Percentiles rank a stretch among this genome's conserved stretches.
These are phyloP conservation scores for Calosoma granatense DNA, from an alignment of 1,140 invertebrate species.

Conservation along the genomic window DNA sequence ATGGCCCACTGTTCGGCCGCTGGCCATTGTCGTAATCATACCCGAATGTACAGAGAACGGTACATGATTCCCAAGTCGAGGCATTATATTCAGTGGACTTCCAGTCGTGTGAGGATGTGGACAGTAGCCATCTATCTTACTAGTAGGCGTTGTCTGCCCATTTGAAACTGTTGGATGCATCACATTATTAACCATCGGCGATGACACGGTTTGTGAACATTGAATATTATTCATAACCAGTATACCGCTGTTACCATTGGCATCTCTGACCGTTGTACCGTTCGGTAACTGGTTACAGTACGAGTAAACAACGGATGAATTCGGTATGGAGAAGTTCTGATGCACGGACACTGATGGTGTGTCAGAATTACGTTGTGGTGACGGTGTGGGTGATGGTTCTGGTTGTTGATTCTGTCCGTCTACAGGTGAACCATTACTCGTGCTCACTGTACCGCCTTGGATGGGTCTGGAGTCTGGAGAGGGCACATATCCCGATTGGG, in stretches of 20 bases:
- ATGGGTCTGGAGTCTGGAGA: slow-evolving; percentile 52
- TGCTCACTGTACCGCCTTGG: slow-evolving; percentile 63
- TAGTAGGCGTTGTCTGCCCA: background rate
- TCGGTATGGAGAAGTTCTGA: background rate
- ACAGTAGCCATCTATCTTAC: slow-evolving; percentile 31
- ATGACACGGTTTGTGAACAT: background rate
- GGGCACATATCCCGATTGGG: slow-evolving; percentile 22
- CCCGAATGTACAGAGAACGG: slow-evolving; percentile 11
- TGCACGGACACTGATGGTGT: slow-evolving; percentile 32
- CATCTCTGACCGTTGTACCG: background rate
- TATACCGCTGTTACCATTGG: background rate
- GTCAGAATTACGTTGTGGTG: slow-evolving; percentile 38
- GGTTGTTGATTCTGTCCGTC: slow-evolving; percentile 34
- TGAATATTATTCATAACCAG: background rate
- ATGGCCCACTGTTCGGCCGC: slow-evolving; percentile 52
- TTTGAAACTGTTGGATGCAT: background rate
- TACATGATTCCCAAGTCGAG: background rate
- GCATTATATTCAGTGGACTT: slow-evolving; percentile 1
- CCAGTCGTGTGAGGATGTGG: slow-evolving; percentile 34
- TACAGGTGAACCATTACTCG: slow-evolving; percentile 57
- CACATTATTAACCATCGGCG: background rate
- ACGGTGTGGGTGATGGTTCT: slow-evolving; percentile 41
- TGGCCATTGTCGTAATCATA: slow-evolving; percentile 61
- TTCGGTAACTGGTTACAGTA: background rate
- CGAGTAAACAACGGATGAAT: background rate